Base-by-base conservation (phyloP, 2,888 invertebrate genomes). In the Drosophila nr. fundita region DNA sequence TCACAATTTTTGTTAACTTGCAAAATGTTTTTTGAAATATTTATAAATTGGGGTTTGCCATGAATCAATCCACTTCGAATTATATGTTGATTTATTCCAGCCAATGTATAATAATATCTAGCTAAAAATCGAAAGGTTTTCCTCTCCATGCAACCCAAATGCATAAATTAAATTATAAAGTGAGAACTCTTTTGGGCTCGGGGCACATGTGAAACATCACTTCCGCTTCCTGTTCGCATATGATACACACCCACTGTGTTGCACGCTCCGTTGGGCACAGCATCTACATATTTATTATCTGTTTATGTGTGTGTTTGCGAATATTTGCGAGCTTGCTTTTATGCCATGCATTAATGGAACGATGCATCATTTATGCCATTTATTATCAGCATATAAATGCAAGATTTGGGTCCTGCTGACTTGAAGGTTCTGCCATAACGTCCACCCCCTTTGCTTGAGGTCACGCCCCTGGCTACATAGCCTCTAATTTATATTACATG, bases 311-410 rank as follows among this genome's bases (percentile, higher is more conserved):
- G 53, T 55, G 38, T 52, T 55, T 34, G 60, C 54, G 29, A 38
- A 27, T 53, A 52, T 76, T 52, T 62, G 59, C 45, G 36, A n/a
- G 71, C 24, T 52, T 66, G 70, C 53, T 72, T 87, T 89, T 83
- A 85, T 88, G 79, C 67, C 74, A 55, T 85, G 86, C 88, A 90
- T 90, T 90, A 87, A 83, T 85, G 81, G 83, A 88, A 88, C 77
- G 86, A 87, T 88, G 89, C 89, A 87, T 87, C 90, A 87, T 87
- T 89, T 82, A 87, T 89, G 88, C 82, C 89, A 87, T 86, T 89
- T 90, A 90, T 86, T 88, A 90, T 90, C 87, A 75, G 77, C 60
- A 70, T 83, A 85, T 90, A 83, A 88, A 86, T 84, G 88, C 73
- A 78, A 80, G 89, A 84, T 86, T 89, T 78, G 85, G 75, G 73